phyloP scores from a whole-genome alignment of 2,797 vertebrate species.

The Sebastiscus tertius region DNA sequence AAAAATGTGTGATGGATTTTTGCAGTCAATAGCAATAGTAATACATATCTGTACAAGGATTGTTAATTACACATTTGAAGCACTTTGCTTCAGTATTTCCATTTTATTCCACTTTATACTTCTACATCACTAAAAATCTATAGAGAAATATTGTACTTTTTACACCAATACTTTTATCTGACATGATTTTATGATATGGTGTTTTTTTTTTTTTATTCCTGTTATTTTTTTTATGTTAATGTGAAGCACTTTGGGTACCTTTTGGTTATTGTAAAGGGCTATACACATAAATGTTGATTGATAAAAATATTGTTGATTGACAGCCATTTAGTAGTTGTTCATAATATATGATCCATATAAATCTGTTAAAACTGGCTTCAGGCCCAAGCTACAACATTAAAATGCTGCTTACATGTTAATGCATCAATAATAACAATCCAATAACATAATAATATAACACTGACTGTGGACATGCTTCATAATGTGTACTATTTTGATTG shows the following conservation, averaged over 20 bases:
- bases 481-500: not conserved
- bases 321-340: not conserved
- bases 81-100: not conserved
- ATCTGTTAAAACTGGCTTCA: not conserved
- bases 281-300: too few relatives aligned
- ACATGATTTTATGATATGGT: too few relatives aligned
- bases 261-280: too few relatives aligned
- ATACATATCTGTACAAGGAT: not conserved
- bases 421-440: not conserved
- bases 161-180: not conserved
- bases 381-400: not conserved
- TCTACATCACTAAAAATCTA: too few relatives aligned
- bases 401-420: not conserved
- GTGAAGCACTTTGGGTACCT: too few relatives aligned
- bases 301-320: not conserved
- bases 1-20: not conserved
- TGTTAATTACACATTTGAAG: not conserved
- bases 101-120: not conserved
- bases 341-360: not conserved
- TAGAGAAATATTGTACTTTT: not conserved
- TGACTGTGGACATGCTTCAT: not conserved
- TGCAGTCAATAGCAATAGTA: not conserved
- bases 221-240: too few relatives aligned
- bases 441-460: not conserved
- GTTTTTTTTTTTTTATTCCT: too few relatives aligned